A percentile compares a stretch with the other conserved stretches of the same genome.
Evolutionary conservation across 92 coral and sea anemone species (phyloP).

Genomic region (Umimayanthus kanabou): DNA sequence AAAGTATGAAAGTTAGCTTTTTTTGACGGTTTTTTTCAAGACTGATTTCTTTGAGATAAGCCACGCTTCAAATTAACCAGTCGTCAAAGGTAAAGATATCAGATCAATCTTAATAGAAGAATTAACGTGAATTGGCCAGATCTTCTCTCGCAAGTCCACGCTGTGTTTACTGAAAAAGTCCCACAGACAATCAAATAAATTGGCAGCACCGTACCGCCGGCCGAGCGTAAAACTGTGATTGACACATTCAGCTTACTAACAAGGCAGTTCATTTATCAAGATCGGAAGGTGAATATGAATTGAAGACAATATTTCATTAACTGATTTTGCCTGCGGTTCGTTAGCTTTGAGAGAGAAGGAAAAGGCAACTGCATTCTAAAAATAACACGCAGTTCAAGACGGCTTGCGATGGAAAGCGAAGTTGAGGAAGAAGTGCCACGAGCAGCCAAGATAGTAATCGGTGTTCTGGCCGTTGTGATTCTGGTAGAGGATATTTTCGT

Average conservation of each 20-base stretch:
- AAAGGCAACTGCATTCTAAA: neutral
- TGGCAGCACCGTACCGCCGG: neutral
- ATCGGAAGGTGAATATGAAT: neutral
- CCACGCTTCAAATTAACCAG: neutral
- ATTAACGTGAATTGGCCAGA: neutral
- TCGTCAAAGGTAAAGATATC: neutral
- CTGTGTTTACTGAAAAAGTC: neutral
- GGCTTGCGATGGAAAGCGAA: neutral
- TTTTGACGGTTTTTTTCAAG: neutral
- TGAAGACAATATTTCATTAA: neutral
- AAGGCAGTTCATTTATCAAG: constrained; percentile 1
- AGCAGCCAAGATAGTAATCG: constrained; percentile 36
- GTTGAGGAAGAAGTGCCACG: constrained; percentile 20
- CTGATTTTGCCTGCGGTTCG: neutral
- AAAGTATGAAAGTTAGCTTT: neutral
- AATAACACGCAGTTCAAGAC: neutral
- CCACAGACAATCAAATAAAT: neutral
- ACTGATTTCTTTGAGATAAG: constrained; percentile 8
- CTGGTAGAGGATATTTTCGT: constrained; percentile 72
- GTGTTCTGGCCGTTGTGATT: constrained; percentile 66
- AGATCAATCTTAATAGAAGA: neutral
- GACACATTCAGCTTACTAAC: constrained; percentile 1
- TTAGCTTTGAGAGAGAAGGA: neutral
- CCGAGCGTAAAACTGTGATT: constrained; percentile 9
- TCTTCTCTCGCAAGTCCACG: neutral